These are phyloP conservation scores for Eulacestoma nigropectus DNA, from an alignment of 2,113 vertebrate genomes.

Conservation along the genomic window DNA sequence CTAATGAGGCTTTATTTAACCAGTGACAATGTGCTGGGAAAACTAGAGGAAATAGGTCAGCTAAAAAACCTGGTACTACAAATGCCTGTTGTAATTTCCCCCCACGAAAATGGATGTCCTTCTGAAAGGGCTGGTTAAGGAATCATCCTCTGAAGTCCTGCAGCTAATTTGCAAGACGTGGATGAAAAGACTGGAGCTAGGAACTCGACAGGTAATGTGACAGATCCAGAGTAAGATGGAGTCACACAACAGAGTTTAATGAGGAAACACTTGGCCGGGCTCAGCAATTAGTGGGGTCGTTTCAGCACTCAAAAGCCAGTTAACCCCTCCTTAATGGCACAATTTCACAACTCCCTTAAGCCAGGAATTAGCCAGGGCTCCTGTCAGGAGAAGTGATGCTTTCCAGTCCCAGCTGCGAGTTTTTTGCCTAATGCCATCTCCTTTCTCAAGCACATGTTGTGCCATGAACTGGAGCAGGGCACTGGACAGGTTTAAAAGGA, in stretches of 20 bases:
- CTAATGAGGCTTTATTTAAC: constrained; percentile 33
- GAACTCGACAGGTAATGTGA: background rate
- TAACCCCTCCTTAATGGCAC: background rate
- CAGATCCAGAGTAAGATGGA: background rate
- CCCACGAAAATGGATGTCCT: background rate
- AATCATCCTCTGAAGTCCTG: background rate
- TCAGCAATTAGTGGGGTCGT: background rate
- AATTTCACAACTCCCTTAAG: background rate
- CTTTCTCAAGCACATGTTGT: background rate
- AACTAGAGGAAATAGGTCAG: constrained; percentile 35
- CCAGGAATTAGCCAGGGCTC: background rate
- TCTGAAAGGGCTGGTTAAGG: background rate
- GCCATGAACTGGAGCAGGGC: background rate
- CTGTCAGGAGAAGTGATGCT: background rate
- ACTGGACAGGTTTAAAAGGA: background rate
- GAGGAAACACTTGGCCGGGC: background rate
- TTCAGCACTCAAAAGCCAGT: background rate
- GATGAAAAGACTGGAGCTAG: background rate
- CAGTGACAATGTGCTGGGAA: background rate
- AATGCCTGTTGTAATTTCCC: background rate
- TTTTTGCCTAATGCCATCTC: background rate
- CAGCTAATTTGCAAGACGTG: background rate
- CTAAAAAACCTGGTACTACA: background rate
- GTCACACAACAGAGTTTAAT: background rate
- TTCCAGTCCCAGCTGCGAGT: background rate